Conservation (phyloP, 2,797 vertebrate genomes). For the Pipistrellus kuhlii region DNA sequence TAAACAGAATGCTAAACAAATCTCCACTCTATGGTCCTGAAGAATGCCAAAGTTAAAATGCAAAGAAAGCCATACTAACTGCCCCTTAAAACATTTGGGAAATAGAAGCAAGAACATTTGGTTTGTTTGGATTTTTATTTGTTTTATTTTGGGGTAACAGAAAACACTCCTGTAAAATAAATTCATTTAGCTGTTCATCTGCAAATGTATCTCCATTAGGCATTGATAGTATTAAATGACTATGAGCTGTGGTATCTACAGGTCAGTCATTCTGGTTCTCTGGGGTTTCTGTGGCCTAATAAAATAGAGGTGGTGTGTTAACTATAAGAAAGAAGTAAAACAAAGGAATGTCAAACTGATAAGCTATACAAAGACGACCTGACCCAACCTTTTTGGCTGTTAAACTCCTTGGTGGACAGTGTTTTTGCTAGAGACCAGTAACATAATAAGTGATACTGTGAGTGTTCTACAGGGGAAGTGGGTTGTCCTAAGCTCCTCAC, state of each 20-base stretch:
- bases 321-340: conserved; percentile 82
- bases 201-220: conserved; percentile 91
- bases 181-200: conserved; percentile 69
- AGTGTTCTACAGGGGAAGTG: background rate
- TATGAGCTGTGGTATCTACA: conserved; percentile 88
- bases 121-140: background rate
- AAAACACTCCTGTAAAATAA: conserved; percentile 71
- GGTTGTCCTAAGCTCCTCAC: background rate
- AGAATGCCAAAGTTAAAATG: background rate
- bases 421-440: background rate
- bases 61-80: background rate
- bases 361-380: background rate
- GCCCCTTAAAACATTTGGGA: background rate
- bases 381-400: background rate
- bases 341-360: conserved; percentile 27
- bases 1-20: conserved; percentile 60
- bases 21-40: background rate
- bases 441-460: background rate
- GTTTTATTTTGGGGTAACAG: background rate
- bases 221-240: conserved; percentile 92
- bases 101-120: background rate
- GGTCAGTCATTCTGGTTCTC: conserved; percentile 90
- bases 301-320: conserved; percentile 93
- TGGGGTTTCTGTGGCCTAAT: conserved; percentile 92
- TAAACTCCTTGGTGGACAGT: background rate